Percentiles rank a stretch among this genome's conserved stretches.
These are phyloP conservation scores for Rhadinocentrus ornatus DNA, from an alignment of 2,797 vertebrate species.

Conservation along the genomic window DNA sequence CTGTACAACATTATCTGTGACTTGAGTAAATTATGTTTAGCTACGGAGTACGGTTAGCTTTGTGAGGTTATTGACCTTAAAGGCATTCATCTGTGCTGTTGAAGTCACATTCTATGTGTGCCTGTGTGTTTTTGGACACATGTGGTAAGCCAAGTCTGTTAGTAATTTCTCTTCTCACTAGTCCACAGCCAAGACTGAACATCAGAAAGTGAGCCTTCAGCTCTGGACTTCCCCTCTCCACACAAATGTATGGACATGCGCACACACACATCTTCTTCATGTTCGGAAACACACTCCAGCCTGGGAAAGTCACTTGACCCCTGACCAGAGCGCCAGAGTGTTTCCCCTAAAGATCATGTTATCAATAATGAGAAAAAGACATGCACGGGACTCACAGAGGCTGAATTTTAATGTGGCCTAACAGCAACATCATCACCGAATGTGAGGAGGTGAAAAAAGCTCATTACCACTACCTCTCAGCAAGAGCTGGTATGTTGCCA, in stretches of 20 bases:
- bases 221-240: conserved; percentile 66
- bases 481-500: conserved; percentile 66
- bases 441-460: conserved; percentile 29
- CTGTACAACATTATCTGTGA: conserved; percentile 57
- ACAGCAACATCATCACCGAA: conserved; percentile 29
- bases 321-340: conserved; percentile 71
- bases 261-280: conserved; percentile 52
- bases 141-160: conserved; percentile 55
- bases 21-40: conserved; percentile 60
- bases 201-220: conserved; percentile 57
- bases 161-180: conserved; percentile 55
- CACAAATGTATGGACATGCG: conserved; percentile 37
- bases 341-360: conserved; percentile 77
- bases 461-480: conserved; percentile 43
- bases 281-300: conserved; percentile 74
- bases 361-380: conserved; percentile 76
- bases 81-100: conserved; percentile 62
- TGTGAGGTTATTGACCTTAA: conserved; percentile 61
- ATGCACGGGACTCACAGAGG: conserved; percentile 20
- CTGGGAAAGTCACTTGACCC: conserved; percentile 83
- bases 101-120: conserved; percentile 38
- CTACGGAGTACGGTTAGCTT: conserved; percentile 59
- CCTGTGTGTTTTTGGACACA: conserved; percentile 39
- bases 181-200: conserved; percentile 48
- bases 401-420: conserved; percentile 26